phyloP scores from a whole-genome alignment of 2,888 invertebrate genomes.

The Oscheius sp. region DNA sequence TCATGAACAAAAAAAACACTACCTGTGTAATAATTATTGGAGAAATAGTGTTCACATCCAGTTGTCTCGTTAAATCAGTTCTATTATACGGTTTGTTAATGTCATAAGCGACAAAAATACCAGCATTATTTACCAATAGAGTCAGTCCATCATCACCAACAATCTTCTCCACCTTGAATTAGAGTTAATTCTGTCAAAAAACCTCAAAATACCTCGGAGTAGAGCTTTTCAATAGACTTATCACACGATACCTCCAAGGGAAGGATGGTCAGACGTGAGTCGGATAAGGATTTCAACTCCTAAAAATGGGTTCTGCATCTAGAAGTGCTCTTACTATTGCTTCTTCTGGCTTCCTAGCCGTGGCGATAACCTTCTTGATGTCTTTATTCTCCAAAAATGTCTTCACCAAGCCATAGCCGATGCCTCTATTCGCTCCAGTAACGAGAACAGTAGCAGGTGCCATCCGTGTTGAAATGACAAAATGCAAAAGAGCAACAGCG shows the following conservation, averaged over 20 bases:
- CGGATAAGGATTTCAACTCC: constrained; percentile 34
- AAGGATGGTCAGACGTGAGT: constrained; percentile 32
- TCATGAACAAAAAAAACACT: neutral
- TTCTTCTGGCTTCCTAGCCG: constrained; percentile 25
- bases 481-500: neutral
- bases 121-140: constrained; percentile 33
- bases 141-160: constrained; percentile 46
- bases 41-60: constrained; percentile 78
- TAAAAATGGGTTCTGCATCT: neutral
- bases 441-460: constrained; percentile 17
- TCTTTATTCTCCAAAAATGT: constrained; percentile 25
- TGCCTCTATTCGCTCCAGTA: constrained; percentile 33
- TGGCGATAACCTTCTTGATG: constrained; percentile 19
- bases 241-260: constrained; percentile 39
- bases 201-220: constrained; percentile 13
- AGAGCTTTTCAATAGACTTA: constrained; percentile 29
- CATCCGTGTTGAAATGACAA: neutral
- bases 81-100: constrained; percentile 70
- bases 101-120: constrained; percentile 15
- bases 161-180: constrained; percentile 25
- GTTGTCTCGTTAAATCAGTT: constrained; percentile 77
- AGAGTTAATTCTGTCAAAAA: neutral
- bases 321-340: neutral
- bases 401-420: constrained; percentile 26
- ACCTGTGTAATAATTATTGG: constrained; percentile 39